Percentiles rank a stretch among this genome's conserved stretches.
phyloP scores from a whole-genome alignment of 1,140 invertebrate genomes.

The Hestina assimilis region DNA sequence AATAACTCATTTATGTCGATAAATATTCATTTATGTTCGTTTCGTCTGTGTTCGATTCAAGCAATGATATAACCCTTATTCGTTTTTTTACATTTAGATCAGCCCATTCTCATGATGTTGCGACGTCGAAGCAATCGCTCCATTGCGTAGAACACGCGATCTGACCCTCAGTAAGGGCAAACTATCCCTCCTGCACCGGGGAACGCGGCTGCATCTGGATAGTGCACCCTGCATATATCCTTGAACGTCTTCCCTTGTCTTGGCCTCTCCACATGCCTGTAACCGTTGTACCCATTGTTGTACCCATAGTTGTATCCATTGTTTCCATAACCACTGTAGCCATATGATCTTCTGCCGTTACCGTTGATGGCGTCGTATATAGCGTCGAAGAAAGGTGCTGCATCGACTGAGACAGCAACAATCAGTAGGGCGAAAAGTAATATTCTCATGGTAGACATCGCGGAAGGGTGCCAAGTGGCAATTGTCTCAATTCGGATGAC shows the following conservation, averaged over 20 bases:
- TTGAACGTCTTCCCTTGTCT: slow-evolving; percentile 65
- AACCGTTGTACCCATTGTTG: slow-evolving; percentile 41
- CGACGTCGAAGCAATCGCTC: slow-evolving; percentile 67
- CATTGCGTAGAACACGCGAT: slow-evolving; percentile 77
- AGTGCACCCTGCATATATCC: slow-evolving; percentile 72
- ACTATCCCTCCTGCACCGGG: slow-evolving; percentile 62
- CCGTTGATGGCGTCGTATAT: slow-evolving; percentile 70
- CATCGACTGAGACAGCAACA: slow-evolving; percentile 38
- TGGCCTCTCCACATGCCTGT: slow-evolving; percentile 41
- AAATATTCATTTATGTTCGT: not conserved
- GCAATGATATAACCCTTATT: slow-evolving; percentile 9
- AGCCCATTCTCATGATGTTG: slow-evolving; percentile 73
- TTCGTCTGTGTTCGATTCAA: not conserved
- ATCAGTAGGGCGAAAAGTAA: slow-evolving; percentile 41
- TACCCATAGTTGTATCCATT: slow-evolving; percentile 55
- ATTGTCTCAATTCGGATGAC: slow-evolving; percentile 69
- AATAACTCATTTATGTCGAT: not conserved
- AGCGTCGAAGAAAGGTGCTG: slow-evolving; percentile 65
- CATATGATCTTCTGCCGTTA: slow-evolving; percentile 57
- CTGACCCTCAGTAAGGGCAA: slow-evolving; percentile 72
- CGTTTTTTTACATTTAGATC: slow-evolving; percentile 30
- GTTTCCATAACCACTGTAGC: slow-evolving; percentile 55
- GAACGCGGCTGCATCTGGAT: slow-evolving; percentile 55
- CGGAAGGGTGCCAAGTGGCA: slow-evolving; percentile 65
- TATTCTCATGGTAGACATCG: slow-evolving; percentile 55